phyloP scores from a whole-genome alignment of 1,140 invertebrate species.

The Papilio helenus region DNA sequence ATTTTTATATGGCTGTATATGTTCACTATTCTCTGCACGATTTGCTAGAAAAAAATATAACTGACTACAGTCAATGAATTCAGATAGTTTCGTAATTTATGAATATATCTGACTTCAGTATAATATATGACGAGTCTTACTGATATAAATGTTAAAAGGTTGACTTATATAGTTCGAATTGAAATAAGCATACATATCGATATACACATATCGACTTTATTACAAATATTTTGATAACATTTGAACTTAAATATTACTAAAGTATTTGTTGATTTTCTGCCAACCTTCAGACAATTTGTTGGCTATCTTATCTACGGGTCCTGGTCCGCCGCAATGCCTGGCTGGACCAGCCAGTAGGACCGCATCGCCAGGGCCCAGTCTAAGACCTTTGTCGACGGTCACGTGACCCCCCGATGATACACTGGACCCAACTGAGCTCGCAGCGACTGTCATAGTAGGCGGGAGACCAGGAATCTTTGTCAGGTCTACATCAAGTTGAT shows the following conservation, averaged over 20 bases:
- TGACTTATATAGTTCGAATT: not conserved
- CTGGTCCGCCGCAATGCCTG: slow-evolving; percentile 71
- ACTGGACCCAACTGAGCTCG: slow-evolving; percentile 64
- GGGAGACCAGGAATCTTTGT: slow-evolving; percentile 68
- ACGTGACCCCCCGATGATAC: slow-evolving; percentile 57
- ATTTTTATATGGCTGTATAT: not conserved
- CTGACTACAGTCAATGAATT: too few species aligned
- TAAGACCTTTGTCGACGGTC: slow-evolving; percentile 58
- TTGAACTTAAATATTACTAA: slow-evolving; percentile 55
- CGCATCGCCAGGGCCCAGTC: slow-evolving; percentile 64
- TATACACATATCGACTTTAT: not conserved
- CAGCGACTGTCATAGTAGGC: slow-evolving; percentile 66
- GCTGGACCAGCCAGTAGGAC: slow-evolving; percentile 64
- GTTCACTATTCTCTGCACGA: not conserved
- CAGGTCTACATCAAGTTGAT: slow-evolving; percentile 58
- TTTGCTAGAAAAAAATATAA: too few species aligned
- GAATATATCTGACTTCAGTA: not conserved
- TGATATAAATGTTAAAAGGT: not conserved
- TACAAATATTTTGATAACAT: not conserved
- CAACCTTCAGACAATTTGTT: slow-evolving; percentile 74
- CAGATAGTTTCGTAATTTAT: too few species aligned
- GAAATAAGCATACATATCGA: too few species aligned
- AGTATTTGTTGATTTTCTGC: slow-evolving; percentile 79
- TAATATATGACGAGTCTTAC: not conserved
- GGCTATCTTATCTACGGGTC: slow-evolving; percentile 77